A percentile compares a stretch with the other conserved stretches of the same genome.
Conservation (phyloP, 2,797 vertebrate genomes). For the Xiphorhynchus erythropygius region DNA sequence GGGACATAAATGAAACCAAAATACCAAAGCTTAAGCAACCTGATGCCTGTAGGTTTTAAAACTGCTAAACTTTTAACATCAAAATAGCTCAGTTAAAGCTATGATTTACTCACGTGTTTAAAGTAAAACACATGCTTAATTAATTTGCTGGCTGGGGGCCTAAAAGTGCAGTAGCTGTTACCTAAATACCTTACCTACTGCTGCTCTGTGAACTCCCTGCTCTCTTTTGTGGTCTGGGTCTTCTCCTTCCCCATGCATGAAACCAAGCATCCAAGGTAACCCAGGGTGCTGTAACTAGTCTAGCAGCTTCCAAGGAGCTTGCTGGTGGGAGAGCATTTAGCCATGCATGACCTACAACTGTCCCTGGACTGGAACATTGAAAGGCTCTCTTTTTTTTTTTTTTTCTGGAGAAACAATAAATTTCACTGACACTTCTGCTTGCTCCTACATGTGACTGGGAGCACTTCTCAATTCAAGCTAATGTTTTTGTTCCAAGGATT, state of each 20-base stretch:
- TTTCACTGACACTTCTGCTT: background rate
- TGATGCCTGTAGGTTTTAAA: constrained; percentile 6
- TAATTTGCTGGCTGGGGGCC: constrained; percentile 41
- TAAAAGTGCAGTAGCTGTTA: constrained; percentile 32
- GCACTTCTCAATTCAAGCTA: background rate
- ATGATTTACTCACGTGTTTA: background rate
- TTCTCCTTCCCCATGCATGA: background rate
- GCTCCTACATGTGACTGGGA: background rate
- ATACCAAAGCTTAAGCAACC: background rate
- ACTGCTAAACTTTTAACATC: background rate
- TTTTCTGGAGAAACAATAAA: constrained; percentile 11
- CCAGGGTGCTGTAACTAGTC: background rate
- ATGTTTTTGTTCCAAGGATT: constrained; percentile 1
- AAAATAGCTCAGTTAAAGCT: background rate
- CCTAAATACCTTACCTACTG: constrained; percentile 9
- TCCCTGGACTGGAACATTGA: background rate
- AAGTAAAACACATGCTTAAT: constrained; percentile 28
- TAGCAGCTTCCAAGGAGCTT: background rate
- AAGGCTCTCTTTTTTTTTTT: background rate
- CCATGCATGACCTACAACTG: background rate
- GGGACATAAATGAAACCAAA: background rate
- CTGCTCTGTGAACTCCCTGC: constrained; percentile 8
- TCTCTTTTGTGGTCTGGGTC: constrained; percentile 40
- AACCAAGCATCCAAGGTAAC: background rate
- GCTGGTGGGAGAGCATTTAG: background rate